Evolutionary conservation across 2,113 vertebrate species (phyloP).

Genomic region (Ageneiosus marmoratus): DNA sequence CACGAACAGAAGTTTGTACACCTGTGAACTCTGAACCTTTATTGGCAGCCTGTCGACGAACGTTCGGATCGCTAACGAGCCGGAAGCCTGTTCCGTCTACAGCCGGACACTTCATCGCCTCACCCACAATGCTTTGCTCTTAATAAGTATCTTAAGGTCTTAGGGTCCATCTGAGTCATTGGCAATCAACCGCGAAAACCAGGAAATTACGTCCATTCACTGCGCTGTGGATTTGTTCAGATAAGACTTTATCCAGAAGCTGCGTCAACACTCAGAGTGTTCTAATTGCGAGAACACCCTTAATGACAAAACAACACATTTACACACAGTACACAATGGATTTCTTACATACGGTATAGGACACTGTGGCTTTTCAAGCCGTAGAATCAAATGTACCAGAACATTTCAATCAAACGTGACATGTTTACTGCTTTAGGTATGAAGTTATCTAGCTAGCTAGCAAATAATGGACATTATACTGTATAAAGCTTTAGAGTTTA

Average conservation of each 20-base stretch:
- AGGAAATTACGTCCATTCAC: conserved; percentile 67
- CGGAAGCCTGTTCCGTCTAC: conserved; percentile 11
- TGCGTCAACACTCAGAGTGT: conserved; percentile 29
- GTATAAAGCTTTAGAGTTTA: background rate
- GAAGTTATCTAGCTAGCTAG: no score
- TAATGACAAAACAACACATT: background rate
- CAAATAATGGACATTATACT: background rate
- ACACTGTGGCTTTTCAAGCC: background rate
- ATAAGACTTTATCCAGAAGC: conserved; percentile 38
- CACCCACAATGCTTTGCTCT: conserved; percentile 51
- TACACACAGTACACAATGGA: background rate
- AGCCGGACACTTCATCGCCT: conserved; percentile 6
- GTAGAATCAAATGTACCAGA: background rate
- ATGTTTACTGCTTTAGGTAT: background rate
- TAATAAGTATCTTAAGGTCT: conserved; percentile 52
- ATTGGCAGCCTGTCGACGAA: conserved; percentile 1
- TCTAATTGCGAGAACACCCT: conserved; percentile 38
- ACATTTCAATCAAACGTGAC: background rate
- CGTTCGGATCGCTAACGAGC: background rate
- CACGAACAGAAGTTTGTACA: background rate
- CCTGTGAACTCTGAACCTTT: conserved; percentile 25
- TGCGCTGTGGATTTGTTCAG: conserved; percentile 48
- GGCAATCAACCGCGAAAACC: conserved; percentile 56
- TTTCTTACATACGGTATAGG: background rate
- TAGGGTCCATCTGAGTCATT: conserved; percentile 57